A percentile compares a stretch with the other conserved stretches of the same genome.
Conservation (phyloP, 2,113 vertebrate species). For the Sinocyclocheilus maitianheensis region DNA sequence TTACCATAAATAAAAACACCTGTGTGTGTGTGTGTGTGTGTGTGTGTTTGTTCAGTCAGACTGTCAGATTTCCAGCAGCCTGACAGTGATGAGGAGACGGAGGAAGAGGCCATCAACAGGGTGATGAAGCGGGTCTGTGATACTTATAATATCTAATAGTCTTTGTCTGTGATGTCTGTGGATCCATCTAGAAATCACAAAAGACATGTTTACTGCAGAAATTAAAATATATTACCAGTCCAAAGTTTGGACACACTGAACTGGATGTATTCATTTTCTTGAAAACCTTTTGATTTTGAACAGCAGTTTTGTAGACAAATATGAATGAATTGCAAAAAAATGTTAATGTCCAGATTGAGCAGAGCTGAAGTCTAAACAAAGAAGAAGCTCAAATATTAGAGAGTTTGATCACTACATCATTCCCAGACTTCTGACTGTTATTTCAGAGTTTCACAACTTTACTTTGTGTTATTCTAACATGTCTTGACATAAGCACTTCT, state of each 20-base stretch:
- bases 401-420: not conserved
- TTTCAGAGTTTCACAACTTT: too few relatives aligned
- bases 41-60: slow-evolving; percentile 76
- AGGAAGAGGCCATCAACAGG: slow-evolving; percentile 84
- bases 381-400: not conserved
- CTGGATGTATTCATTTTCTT: not conserved
- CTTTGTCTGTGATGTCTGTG: not conserved
- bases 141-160: not conserved
- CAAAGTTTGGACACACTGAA: not conserved
- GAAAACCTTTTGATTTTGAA: too few relatives aligned
- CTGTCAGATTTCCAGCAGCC: slow-evolving; percentile 78
- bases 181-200: not conserved
- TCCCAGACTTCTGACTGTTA: too few relatives aligned
- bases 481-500: too few relatives aligned
- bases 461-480: too few relatives aligned
- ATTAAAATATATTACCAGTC: not conserved
- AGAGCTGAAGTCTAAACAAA: not conserved
- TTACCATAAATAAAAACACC: too few relatives aligned
- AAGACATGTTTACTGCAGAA: not conserved
- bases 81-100: slow-evolving; percentile 92
- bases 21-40: too few relatives aligned
- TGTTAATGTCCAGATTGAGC: too few relatives aligned
- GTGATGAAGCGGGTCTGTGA: slow-evolving; percentile 84
- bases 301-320: too few relatives aligned
- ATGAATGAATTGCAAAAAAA: too few relatives aligned